Conservation (phyloP, 2,888 invertebrate genomes). For the Brachyopa scutellaris region DNA sequence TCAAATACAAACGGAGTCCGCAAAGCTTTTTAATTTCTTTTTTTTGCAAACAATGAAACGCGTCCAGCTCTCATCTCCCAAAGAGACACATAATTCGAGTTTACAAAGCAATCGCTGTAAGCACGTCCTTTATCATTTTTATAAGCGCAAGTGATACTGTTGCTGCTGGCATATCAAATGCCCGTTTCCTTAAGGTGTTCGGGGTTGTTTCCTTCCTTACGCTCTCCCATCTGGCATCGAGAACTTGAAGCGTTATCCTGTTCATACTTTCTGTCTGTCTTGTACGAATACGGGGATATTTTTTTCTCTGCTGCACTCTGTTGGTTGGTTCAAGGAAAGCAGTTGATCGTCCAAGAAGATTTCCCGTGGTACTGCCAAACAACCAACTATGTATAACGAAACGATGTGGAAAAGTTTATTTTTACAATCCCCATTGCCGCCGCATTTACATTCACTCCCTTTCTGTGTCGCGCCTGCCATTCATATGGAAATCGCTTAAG, state of each 20-base stretch:
- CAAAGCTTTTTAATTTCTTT: too few relatives aligned
- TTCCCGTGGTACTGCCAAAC: slow-evolving; percentile 62
- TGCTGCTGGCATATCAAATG: slow-evolving; percentile 58
- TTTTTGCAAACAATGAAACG: slow-evolving; percentile 16
- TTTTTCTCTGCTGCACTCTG: background rate
- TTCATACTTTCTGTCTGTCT: slow-evolving; percentile 12
- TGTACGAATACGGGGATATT: background rate
- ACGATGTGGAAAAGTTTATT: slow-evolving; percentile 53
- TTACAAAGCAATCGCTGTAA: slow-evolving; percentile 65
- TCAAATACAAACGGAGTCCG: background rate
- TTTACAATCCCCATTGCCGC: slow-evolving; percentile 2
- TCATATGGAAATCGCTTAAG: slow-evolving; percentile 63
- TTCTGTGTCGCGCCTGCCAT: slow-evolving; percentile 61
- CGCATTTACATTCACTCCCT: slow-evolving; percentile 37
- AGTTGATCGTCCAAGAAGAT: slow-evolving; percentile 66
- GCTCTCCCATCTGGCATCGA: background rate
- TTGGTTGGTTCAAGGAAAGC: slow-evolving; percentile 37
- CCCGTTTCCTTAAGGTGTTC: slow-evolving; percentile 55
- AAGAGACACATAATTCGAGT: slow-evolving; percentile 63
- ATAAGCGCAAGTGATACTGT: slow-evolving; percentile 20
- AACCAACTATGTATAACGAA: slow-evolving; percentile 55
- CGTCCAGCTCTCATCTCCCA: slow-evolving; percentile 54
- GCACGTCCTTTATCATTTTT: slow-evolving; percentile 58
- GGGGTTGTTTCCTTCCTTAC: background rate
- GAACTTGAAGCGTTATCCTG: slow-evolving; percentile 14